phyloP scores from a whole-genome alignment of 2,797 vertebrate species.

The Cheirogaleus major region DNA sequence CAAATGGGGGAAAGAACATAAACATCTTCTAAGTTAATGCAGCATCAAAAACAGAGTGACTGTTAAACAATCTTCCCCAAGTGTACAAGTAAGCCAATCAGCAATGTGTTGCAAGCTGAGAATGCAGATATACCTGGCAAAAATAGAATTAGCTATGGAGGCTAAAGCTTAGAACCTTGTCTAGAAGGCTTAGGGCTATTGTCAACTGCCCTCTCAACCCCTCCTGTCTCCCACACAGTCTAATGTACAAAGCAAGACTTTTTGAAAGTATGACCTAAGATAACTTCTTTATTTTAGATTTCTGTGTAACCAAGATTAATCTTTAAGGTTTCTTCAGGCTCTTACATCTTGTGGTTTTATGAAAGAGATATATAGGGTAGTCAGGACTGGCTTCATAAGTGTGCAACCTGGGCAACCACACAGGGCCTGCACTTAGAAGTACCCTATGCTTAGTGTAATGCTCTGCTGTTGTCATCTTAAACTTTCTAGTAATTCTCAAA shows the following conservation, averaged over 20 bases:
- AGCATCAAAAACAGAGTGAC: background rate
- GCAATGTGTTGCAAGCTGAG: background rate
- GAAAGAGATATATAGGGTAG: background rate
- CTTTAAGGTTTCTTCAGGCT: background rate
- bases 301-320: background rate
- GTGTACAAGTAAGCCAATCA: background rate
- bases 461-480: background rate
- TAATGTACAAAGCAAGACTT: background rate
- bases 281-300: background rate
- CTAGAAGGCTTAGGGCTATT: background rate
- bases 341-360: background rate
- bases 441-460: accelerated
- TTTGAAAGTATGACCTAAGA: background rate
- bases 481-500: background rate
- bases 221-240: background rate
- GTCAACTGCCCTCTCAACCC: accelerated
- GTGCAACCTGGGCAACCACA: too few relatives aligned
- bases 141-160: background rate
- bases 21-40: background rate
- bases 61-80: background rate
- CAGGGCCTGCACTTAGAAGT: background rate
- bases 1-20: background rate
- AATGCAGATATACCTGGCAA: background rate
- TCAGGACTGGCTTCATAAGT: background rate
- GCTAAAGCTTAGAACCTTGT: background rate